Conservation (phyloP, 1,140 invertebrate genomes). For the Drosophila sechellia region DNA sequence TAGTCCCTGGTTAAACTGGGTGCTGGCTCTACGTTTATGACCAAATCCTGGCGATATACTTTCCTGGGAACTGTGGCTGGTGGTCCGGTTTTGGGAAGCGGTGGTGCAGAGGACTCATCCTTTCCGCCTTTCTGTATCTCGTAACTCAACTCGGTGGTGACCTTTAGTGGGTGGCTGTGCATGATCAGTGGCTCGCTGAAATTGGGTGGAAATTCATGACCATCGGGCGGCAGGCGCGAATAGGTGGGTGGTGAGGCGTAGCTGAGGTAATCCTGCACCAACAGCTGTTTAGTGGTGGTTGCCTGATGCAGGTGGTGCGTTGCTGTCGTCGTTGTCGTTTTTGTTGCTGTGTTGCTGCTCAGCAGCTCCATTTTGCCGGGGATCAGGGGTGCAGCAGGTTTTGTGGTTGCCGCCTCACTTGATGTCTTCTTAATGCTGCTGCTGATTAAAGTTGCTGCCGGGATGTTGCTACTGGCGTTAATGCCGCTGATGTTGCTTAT, state of each 20-base stretch:
- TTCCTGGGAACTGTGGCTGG: constrained; percentile 77
- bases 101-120: constrained; percentile 54
- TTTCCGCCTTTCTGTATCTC: constrained; percentile 35
- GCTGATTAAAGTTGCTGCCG: constrained; percentile 24
- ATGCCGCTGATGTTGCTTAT: constrained; percentile 35
- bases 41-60: constrained; percentile 78
- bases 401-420: constrained; percentile 7
- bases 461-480: constrained; percentile 31
- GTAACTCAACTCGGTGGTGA: constrained; percentile 28
- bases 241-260: constrained; percentile 84
- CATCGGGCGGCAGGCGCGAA: constrained; percentile 93
- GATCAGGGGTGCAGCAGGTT: constrained; percentile 18
- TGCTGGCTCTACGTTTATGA: constrained; percentile 73
- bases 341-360: constrained; percentile 58
- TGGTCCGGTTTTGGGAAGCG: constrained; percentile 77
- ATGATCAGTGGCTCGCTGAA: constrained; percentile 87
- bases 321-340: constrained; percentile 30
- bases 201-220: constrained; percentile 93
- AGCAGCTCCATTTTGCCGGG: constrained; percentile 77
- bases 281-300: constrained; percentile 66
- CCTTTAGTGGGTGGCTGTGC: constrained; percentile 53
- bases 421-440: constrained; percentile 23
- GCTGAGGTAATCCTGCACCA: constrained; percentile 79
- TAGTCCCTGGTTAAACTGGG: constrained; percentile 54
- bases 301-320: constrained; percentile 49